Conservation (phyloP, 2,113 vertebrate species). For the Oryzias celebensis region DNA sequence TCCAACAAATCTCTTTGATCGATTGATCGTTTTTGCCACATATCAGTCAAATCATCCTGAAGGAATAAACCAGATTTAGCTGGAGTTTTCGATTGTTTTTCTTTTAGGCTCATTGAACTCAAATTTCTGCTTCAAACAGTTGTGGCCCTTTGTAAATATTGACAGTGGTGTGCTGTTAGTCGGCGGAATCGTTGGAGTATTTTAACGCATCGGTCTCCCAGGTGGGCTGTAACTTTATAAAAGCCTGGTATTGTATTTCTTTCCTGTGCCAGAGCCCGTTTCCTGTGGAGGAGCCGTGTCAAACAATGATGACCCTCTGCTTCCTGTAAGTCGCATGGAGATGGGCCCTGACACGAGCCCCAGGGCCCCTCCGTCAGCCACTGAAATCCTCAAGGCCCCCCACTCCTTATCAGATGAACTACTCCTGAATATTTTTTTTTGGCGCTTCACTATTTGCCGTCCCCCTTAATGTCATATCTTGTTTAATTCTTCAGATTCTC, state of each 20-base stretch:
- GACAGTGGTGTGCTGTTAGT: constrained; percentile 62
- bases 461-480: too few species aligned
- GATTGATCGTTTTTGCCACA: neutral
- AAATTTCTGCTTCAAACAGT: neutral
- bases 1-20: neutral
- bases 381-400: constrained; percentile 37
- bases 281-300: constrained; percentile 84
- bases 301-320: constrained; percentile 82
- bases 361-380: constrained; percentile 65
- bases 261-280: constrained; percentile 87
- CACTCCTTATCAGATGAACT: neutral
- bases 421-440: neutral
- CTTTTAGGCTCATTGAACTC: neutral
- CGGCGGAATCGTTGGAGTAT: constrained; percentile 66
- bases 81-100: neutral
- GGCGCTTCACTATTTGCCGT: too few species aligned
- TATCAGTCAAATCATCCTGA: neutral
- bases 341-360: constrained; percentile 80
- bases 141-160: constrained; percentile 34
- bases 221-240: constrained; percentile 67
- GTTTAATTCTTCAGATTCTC: neutral
- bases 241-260: constrained; percentile 87
- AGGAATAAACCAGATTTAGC: neutral
- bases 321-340: constrained; percentile 87
- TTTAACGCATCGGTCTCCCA: constrained; percentile 61